Conservation (phyloP, 1,140 invertebrate genomes). For the Hypsibius dujardini region DNA sequence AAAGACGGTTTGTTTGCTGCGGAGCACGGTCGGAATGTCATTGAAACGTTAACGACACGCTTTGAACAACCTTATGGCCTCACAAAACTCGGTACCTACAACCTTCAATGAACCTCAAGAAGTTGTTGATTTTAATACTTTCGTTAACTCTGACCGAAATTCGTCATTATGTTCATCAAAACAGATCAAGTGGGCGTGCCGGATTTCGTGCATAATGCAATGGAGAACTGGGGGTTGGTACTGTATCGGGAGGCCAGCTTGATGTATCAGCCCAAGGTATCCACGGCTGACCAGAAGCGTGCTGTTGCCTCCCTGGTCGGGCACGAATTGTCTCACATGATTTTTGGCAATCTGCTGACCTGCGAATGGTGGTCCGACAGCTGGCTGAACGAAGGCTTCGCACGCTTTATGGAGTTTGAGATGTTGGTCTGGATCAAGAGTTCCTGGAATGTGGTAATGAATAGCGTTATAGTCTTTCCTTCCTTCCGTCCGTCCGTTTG, state of each 20-base stretch:
- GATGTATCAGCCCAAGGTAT: constrained; percentile 28
- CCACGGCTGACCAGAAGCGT: constrained; percentile 29
- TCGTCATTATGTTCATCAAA: no score
- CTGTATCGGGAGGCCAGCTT: constrained; percentile 33
- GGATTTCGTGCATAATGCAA: constrained; percentile 29
- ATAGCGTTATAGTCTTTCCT: neutral
- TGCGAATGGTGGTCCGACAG: constrained; percentile 28
- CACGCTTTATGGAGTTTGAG: constrained; percentile 25
- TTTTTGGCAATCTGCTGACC: constrained; percentile 29
- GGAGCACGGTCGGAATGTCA: no score
- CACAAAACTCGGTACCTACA: no score
- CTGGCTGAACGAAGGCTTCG: constrained; percentile 31
- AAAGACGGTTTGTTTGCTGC: no score
- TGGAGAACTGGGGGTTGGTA: constrained; percentile 36
- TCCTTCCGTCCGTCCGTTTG: no score
- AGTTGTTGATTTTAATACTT: no score
- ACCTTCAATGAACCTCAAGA: no score
- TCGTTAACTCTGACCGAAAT: no score
- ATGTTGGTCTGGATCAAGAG: neutral
- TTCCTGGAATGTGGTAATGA: neutral
- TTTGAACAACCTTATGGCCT: neutral
- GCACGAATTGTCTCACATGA: constrained; percentile 64
- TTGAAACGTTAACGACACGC: neutral
- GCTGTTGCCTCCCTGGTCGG: constrained; percentile 35
- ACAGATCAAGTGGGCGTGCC: neutral